Evolutionary conservation across 2,888 invertebrate genomes (phyloP), one percentile per base, ranked within the genome.

Genomic region (Ernsta delagoae): DNA sequence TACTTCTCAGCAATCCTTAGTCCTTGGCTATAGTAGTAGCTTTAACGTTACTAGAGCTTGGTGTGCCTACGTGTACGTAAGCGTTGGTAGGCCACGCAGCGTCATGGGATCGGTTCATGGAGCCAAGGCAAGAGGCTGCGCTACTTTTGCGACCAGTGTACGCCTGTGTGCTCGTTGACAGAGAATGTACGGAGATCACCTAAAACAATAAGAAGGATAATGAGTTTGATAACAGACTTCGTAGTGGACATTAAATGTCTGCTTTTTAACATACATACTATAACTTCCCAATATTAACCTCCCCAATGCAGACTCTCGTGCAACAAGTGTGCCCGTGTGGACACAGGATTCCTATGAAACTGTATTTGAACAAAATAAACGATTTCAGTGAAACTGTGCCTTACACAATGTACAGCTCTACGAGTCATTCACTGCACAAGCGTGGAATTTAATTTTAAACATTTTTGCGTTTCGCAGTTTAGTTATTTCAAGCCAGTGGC

Each of bases 101-200:
- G 0, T 77, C 72, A 9, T 76, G 77, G 7, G 82, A 78, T 6
- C 81, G 79, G 72, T 88, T 86, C 86, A 87, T 85, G 5, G 77
- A 74, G 0, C 86, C 85, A 5, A 88, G 75, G 62, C 86, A 87
- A 0, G 90, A 89, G 0, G 81, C 83, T 0, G 76, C 83, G 67
- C 85, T 86, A 72, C 79, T 81, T 5, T 75, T 76, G 9, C 72
- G 65, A n/a, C 71, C 79, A 41, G 81, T 79, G 73, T 79, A 83
- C 1, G 77, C 79, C 1, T 82, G 79, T 0, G 81, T 77, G 53
- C 81, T 83, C 9, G 85, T 83, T 1, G 87, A 79, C 64, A 88
- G 72, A 0, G 92, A 89, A 74, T 89, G 92, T 16, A 92, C 88
- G 0, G 92, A 92, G 78, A 92, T 85, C 62, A 89, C 83, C 92